Conservation (phyloP, 2,888 invertebrate species). For the Patella ulyssiponensis region DNA sequence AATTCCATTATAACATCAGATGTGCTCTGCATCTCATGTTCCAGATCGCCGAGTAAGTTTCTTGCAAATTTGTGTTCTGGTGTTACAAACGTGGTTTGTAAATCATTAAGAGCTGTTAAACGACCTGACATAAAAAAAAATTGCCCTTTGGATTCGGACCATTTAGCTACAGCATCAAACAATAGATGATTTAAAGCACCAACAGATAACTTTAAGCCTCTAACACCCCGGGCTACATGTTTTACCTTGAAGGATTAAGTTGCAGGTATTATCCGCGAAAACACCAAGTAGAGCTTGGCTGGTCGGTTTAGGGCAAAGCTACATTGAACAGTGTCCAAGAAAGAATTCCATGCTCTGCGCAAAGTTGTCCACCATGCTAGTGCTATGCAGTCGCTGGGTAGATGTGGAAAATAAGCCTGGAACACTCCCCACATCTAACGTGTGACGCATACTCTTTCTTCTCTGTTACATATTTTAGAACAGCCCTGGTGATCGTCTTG, state of each 20-base stretch:
- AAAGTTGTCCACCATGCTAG: no score
- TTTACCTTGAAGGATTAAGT: conserved; percentile 21
- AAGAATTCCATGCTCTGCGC: conserved; percentile 5
- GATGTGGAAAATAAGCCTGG: no score
- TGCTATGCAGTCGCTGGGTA: no score
- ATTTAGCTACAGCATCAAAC: conserved; percentile 12
- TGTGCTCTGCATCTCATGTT: conserved; percentile 2
- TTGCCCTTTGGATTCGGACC: background rate
- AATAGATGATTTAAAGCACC: conserved; percentile 15
- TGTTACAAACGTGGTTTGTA: no score
- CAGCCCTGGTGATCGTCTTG: no score
- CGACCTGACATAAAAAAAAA: background rate
- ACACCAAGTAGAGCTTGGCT: background rate
- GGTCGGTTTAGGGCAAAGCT: background rate
- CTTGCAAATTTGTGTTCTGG: background rate
- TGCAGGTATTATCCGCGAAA: conserved; percentile 8
- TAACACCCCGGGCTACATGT: conserved; percentile 9
- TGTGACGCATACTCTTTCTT: no score
- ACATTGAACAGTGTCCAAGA: conserved; percentile 25
- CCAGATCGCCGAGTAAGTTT: background rate
- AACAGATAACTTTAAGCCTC: conserved; percentile 13
- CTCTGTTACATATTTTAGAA: no score
- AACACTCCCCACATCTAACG: no score
- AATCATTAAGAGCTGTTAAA: background rate
- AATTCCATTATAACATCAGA: background rate